Evolutionary conservation across 2,888 invertebrate genomes (phyloP), one percentile per base, ranked within the genome.

Genomic region (Caenorhabditis parvicauda): DNA sequence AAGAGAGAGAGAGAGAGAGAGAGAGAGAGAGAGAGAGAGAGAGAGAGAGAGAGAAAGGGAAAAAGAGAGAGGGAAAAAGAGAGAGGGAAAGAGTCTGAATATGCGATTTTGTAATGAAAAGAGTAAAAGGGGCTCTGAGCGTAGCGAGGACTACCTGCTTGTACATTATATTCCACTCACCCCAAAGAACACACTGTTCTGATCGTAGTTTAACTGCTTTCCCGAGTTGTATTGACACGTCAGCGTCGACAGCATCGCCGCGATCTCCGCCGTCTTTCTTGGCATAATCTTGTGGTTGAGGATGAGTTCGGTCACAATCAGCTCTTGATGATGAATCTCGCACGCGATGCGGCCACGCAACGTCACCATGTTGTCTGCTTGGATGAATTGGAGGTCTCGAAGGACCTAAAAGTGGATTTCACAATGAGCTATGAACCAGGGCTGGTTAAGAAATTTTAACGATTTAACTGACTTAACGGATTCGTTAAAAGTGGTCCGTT

Each of bases 271-370:
- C 6, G 68, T 54, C 7, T 88, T 53, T 28, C 72, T 56, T 14
- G 53, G 44, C 0, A 89, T 89, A 68, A 98, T 87, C 49, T 90
- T 88, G 82, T 94, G 92, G 64, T 90, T 87, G 72, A 95, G 88
- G 35, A 96, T 89, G 43, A 98, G 84, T 82, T 98, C 96, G 0
- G 96, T 95, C 61, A 96, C 89, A 50, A 98, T 86, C 21, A 98
- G 84, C 64, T 85, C 80, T 59, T 72, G 70, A 51, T 76, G 71
- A 56, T 76, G 76, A 41, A 78, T 78, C 49, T 78, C 77, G 45
- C 77, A 77, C 0, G 74, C 77, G 38, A 79, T 74, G 17, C 89
- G 86, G 0, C 92, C 92, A 83, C 90, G 90, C 53, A 90, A 82
- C 58, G 88, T 87, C 2, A 90, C 89, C 86, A 82, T 67, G 82